phyloP scores from a whole-genome alignment of 2,888 invertebrate species.

The Operophtera brumata region DNA sequence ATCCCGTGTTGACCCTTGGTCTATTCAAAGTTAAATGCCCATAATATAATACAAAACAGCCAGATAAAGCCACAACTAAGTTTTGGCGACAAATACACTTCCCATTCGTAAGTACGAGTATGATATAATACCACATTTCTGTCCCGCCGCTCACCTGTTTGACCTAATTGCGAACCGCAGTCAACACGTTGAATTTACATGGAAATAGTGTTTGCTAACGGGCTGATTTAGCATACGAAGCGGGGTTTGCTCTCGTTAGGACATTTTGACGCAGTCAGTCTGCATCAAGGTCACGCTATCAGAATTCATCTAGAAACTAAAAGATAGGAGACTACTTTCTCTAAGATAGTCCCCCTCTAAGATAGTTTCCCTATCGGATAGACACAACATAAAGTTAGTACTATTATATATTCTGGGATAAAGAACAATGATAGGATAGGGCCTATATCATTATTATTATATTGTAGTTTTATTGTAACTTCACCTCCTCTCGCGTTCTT shows the following conservation, averaged over 20 bases:
- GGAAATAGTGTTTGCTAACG: slow-evolving; percentile 59
- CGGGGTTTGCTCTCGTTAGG: slow-evolving; percentile 29
- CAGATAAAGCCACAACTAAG: slow-evolving; percentile 5
- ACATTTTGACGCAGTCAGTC: slow-evolving; percentile 22
- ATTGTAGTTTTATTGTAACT: no score
- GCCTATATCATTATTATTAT: no score
- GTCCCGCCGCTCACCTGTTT: slow-evolving; percentile 40
- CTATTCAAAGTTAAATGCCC: neutral
- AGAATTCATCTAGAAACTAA: no score
- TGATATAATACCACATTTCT: slow-evolving; percentile 24
- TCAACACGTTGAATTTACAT: slow-evolving; percentile 64
- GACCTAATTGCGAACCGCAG: slow-evolving; percentile 48
- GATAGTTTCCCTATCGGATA: no score
- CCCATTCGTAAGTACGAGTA: neutral
- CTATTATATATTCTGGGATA: no score
- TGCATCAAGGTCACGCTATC: slow-evolving; percentile 11
- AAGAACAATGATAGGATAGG: no score
- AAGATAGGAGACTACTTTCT: neutral
- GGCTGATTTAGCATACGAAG: slow-evolving; percentile 49
- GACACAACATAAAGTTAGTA: no score
- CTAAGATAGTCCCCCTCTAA: no score
- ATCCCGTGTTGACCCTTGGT: neutral
- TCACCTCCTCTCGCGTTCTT: no score
- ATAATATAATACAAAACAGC: slow-evolving; percentile 5
- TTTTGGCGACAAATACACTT: slow-evolving; percentile 26